These are phyloP conservation scores for Carollia perspicillata DNA, from an alignment of 2,113 vertebrate genomes.

Conservation along the genomic window DNA sequence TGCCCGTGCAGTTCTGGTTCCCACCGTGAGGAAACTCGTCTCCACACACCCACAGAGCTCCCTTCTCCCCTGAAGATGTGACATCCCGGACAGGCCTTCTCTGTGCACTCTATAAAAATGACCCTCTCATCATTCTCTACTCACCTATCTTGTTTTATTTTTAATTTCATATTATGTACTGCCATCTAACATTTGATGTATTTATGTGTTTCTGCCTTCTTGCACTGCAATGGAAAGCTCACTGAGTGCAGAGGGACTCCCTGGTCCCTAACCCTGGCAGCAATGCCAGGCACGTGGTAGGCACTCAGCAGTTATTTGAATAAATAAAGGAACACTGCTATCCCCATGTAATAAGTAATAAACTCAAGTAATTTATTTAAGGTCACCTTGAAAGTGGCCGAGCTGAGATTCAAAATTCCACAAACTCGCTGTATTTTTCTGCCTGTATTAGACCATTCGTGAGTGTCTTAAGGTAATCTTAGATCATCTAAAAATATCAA, in stretches of 20 bases:
- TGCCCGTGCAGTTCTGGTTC: no score
- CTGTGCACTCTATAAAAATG: background rate
- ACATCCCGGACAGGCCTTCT: background rate
- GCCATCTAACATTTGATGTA: background rate
- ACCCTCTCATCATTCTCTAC: background rate
- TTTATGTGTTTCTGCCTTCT: background rate
- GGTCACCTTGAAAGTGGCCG: slow-evolving; percentile 20
- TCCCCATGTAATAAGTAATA: background rate
- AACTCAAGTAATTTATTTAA: background rate
- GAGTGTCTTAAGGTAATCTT: background rate
- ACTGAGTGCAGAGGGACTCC: background rate
- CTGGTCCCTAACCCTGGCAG: background rate
- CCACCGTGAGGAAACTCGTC: background rate
- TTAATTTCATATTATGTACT: background rate
- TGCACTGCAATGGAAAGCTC: background rate
- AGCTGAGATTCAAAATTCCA: background rate
- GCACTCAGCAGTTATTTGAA: background rate
- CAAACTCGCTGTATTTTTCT: background rate
- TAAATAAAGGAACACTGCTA: background rate
- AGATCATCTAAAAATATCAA: background rate
- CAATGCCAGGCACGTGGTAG: background rate
- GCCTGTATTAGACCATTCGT: background rate
- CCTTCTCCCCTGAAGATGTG: background rate
- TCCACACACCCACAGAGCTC: background rate
- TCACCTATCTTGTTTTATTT: background rate